Evolutionary conservation across 2,888 invertebrate genomes (phyloP), one percentile per base, ranked within the genome.

Genomic region (Phyllotreta cruciferae): DNA sequence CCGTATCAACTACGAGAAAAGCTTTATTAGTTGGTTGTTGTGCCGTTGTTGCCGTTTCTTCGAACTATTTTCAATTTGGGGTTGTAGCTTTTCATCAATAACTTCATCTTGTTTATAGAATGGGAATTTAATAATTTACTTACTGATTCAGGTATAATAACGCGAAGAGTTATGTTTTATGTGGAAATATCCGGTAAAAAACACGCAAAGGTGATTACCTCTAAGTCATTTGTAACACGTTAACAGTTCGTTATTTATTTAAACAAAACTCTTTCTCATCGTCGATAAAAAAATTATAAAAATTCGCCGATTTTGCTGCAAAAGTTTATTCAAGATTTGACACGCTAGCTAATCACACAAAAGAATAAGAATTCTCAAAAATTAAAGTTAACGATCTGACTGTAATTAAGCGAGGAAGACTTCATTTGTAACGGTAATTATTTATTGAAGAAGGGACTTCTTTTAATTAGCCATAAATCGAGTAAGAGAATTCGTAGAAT

Each of bases 1-100:
- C 41, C 64, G 58, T 65, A 62, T 50, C 57, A 45, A 57, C 34
- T 9, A 57, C 49, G 39, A 24, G 24, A 57, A 57, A 50, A 36
- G 49, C 50, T 24, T 38, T 37, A 34, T 41, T 8, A 41, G 39
- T 57, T 24, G 4, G 24, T 57, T 57, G 42, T 24, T 45, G 42
- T 8, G n/a, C n/a, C 56, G 34, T 9, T 45, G 47, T 47, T 56
- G 56, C 56, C 56, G 44, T 47, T 45, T 36, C 9, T 24, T 24
- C n/a, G n/a, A n/a, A n/a, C n/a, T n/a, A 35, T 50, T 8, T 11
- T 24, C n/a, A 38, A 37, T 38, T 10, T 37, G 5, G 10, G 9
- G 36, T 50, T 6, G 7, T 9, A 24, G 34, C 34, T 9, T 45
- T 10, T 9, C 14, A 14, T 45, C 24, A 9, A 24, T 47, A 6